Percentiles rank a stretch among this genome's conserved stretches.
phyloP scores from a whole-genome alignment of 1,140 invertebrate species.

The Lordiphosa clarofinis region DNA sequence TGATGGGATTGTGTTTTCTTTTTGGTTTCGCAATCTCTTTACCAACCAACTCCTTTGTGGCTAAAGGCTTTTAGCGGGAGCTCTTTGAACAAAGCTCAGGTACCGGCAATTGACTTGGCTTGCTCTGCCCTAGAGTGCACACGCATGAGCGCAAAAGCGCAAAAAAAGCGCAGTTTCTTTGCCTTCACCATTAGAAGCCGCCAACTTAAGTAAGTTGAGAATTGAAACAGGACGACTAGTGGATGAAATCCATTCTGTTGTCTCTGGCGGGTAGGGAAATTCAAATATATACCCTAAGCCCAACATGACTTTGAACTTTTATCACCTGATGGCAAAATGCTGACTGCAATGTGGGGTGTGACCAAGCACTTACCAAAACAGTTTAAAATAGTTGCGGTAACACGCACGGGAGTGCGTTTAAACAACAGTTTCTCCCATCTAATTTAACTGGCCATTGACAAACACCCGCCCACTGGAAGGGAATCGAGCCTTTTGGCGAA shows the following conservation, averaged over 20 bases:
- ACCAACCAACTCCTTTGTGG: slow-evolving; percentile 38
- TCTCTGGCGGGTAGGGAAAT: slow-evolving; percentile 21
- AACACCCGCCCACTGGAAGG: slow-evolving; percentile 21
- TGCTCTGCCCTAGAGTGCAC: neutral
- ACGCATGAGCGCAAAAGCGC: neutral
- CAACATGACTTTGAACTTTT: slow-evolving; percentile 62
- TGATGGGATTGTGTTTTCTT: slow-evolving; percentile 13
- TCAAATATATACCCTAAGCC: slow-evolving; percentile 18
- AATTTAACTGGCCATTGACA: slow-evolving; percentile 43
- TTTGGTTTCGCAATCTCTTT: slow-evolving; percentile 10
- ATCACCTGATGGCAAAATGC: slow-evolving; percentile 44
- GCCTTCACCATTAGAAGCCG: slow-evolving; percentile 36
- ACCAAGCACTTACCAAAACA: slow-evolving; percentile 48
- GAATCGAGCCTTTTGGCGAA: slow-evolving; percentile 4
- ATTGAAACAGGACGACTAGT: slow-evolving; percentile 25
- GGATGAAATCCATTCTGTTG: slow-evolving; percentile 43
- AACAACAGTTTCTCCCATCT: slow-evolving; percentile 19
- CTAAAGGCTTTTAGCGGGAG: slow-evolving; percentile 46
- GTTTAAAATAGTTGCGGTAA: slow-evolving; percentile 53
- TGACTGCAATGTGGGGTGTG: slow-evolving; percentile 26
- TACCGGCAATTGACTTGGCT: slow-evolving; percentile 18
- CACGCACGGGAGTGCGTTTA: slow-evolving; percentile 17
- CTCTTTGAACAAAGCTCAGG: slow-evolving; percentile 36
- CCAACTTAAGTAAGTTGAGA: slow-evolving; percentile 36
- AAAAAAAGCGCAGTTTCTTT: slow-evolving; percentile 66